Conservation (phyloP, 1,140 invertebrate species). For the Diuraphis noxia region DNA sequence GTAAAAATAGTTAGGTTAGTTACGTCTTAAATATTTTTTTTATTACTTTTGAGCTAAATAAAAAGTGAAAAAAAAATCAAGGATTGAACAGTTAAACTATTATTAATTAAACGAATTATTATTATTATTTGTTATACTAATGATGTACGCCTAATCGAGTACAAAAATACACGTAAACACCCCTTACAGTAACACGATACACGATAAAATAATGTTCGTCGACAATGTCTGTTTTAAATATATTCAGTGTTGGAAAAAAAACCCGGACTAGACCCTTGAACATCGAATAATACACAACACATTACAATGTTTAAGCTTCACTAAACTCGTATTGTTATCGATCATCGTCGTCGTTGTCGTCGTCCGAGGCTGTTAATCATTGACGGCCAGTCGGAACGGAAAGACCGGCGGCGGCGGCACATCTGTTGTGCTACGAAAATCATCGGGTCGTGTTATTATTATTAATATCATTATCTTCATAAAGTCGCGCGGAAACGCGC, state of each 20-base stretch:
- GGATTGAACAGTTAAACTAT: background rate
- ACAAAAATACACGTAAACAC: background rate
- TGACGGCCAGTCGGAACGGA: conserved; percentile 20
- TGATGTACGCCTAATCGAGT: background rate
- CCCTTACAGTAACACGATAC: conserved; percentile 13
- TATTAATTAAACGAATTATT: no score
- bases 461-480: conserved; percentile 51
- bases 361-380: conserved; percentile 48
- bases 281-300: conserved; percentile 10
- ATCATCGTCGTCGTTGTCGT: conserved; percentile 37
- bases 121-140: background rate
- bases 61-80: background rate
- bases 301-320: conserved; percentile 47
- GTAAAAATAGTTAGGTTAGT: background rate
- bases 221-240: conserved; percentile 34
- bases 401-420: conserved; percentile 23
- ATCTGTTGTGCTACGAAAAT: conserved; percentile 47
- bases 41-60: background rate
- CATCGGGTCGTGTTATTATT: conserved; percentile 53
- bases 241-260: background rate
- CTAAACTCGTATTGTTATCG: conserved; percentile 47
- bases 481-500: conserved; percentile 39
- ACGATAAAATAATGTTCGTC: background rate
- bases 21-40: background rate
- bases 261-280: background rate